Evolutionary conservation across 1,140 invertebrate species (phyloP).

Genomic region (Diuraphis noxia): DNA sequence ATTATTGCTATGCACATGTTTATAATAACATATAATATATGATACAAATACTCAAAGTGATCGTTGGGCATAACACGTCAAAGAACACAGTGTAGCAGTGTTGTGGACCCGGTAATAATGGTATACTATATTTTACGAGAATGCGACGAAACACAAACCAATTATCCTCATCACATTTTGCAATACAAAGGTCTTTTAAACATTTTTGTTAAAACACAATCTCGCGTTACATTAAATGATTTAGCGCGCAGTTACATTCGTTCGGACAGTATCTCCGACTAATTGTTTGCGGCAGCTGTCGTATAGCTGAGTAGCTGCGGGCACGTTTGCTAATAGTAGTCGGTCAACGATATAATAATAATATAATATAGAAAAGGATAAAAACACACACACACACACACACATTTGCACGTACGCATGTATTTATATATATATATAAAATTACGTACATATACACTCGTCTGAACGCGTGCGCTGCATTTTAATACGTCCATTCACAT

Average conservation of each 20-base stretch:
- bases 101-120: neutral
- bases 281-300: constrained; percentile 39
- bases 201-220: neutral
- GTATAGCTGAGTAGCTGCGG: constrained; percentile 10
- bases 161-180: neutral
- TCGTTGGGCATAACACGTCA: neutral
- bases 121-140: neutral
- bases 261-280: neutral
- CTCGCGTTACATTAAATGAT: neutral
- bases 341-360: constrained; percentile 26
- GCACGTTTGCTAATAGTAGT: constrained; percentile 2
- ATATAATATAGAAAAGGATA: constrained; percentile 3
- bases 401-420: neutral
- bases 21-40: too few relatives aligned
- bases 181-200: neutral
- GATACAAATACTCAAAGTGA: neutral
- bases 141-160: neutral
- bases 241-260: neutral
- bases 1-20: neutral
- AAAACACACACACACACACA: neutral
- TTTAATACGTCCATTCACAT: constrained; percentile 16
- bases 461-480: constrained; percentile 20
- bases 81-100: too few relatives aligned
- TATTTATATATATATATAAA: neutral
- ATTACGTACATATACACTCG: neutral